Base-by-base conservation (phyloP, 2,797 vertebrate genomes). In the Glyptemys insculpta region DNA sequence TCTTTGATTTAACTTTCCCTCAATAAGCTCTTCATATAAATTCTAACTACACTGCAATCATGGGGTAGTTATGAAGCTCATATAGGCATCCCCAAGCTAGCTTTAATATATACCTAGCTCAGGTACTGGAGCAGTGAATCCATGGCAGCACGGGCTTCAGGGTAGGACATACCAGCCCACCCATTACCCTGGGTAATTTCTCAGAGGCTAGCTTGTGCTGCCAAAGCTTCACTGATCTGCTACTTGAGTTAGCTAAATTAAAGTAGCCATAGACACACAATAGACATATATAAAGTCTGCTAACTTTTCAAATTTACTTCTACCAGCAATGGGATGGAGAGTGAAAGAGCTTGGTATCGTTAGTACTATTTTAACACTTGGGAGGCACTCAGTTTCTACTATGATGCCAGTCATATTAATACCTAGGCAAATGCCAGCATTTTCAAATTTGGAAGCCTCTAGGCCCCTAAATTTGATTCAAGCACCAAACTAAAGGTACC, bases 401-500 rank as follows among this genome's bases (percentile, higher is more conserved):
- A 68, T 68, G n/a, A 68, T 68, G n/a, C 18, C 10, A 5, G 19
- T 11, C n/a, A 72, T 6, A 23, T 21, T 72, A 41, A 68, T 37
- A 74, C 10, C 5, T 44, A 90, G 72, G 86, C 78, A 90, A 95
- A 93, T 90, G 5, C 1, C 78, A 88, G 19, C 44, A 74, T 52
- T 90, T 83, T 87, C 59, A 81, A 81, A 86, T 12, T 85, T n/a
- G n/a, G 86, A n/a, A 78, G 37, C 21, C 31, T 44, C 56, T 31
- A 29, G 2, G 59, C 52, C 92, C 7, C 59, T 87, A 94, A 83
- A 14, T 21, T 83, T 92, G 91, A 88, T 92, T 94, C n/a, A 92
- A 81, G 52, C 18, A 37, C 3, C 0, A 62, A 78, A 92, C 91
- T 95, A 37, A 41, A 41, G 19, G 37, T 12, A 41, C 18, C n/a